Conservation (phyloP, 1,140 invertebrate genomes). For the Zaprionus vittiger region DNA sequence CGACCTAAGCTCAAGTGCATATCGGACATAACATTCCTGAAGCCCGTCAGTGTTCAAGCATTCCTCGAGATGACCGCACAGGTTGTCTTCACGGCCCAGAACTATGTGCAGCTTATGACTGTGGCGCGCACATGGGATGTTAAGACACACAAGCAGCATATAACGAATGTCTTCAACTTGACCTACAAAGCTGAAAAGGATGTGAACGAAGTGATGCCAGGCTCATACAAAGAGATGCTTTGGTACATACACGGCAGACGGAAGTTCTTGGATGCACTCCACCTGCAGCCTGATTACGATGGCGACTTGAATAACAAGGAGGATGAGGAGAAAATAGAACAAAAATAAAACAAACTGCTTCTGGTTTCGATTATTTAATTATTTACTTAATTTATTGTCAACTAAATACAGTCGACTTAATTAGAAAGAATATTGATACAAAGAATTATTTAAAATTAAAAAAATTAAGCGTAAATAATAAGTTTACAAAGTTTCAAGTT, state of each 20-base stretch:
- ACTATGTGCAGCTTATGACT: conserved; percentile 88
- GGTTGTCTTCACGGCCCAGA: conserved; percentile 88
- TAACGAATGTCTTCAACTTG: conserved; percentile 91
- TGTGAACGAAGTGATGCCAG: conserved; percentile 87
- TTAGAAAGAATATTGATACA: no score
- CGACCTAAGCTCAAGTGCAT: conserved; percentile 87
- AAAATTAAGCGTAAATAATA: no score
- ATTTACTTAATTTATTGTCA: no score
- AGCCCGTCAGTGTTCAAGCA: conserved; percentile 89
- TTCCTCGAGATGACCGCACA: conserved; percentile 89
- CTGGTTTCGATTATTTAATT: neutral
- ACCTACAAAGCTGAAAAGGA: conserved; percentile 87
- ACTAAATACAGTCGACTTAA: no score
- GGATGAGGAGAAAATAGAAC: neutral
- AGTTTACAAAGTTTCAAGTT: no score
- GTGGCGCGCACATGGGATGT: conserved; percentile 89
- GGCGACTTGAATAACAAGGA: neutral
- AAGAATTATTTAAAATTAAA: no score
- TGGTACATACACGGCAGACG: conserved; percentile 90
- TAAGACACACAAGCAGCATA: conserved; percentile 85
- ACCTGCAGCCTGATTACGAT: conserved; percentile 39
- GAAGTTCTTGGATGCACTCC: conserved; percentile 85
- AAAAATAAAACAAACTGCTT: neutral
- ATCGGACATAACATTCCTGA: conserved; percentile 90
- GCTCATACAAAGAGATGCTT: conserved; percentile 90